These are phyloP conservation scores for Drosophila bipectinata DNA, from an alignment of 1,140 invertebrate genomes.

Conservation along the genomic window DNA sequence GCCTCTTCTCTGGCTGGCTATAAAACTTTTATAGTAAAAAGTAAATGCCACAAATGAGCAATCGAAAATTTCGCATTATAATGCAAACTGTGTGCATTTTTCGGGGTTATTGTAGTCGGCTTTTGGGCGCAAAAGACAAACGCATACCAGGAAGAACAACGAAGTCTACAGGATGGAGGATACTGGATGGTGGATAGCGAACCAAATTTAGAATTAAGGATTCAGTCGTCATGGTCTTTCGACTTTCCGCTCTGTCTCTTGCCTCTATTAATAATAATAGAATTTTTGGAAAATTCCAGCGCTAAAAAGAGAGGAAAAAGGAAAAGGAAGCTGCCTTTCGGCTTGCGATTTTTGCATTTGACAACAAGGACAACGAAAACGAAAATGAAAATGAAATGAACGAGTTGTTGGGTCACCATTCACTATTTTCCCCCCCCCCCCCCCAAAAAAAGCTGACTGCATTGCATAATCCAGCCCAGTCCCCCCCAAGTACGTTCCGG, in stretches of 20 bases:
- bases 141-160: constrained; percentile 51
- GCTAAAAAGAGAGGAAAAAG: constrained; percentile 55
- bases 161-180: background rate
- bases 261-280: constrained; percentile 80
- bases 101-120: constrained; percentile 76
- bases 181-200: background rate
- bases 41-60: constrained; percentile 82
- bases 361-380: constrained; percentile 49
- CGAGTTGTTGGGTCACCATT: constrained; percentile 44
- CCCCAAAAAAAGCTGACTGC: constrained; percentile 18
- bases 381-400: constrained; percentile 64
- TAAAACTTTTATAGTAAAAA: constrained; percentile 83
- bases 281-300: constrained; percentile 76
- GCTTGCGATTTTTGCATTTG: constrained; percentile 77
- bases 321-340: constrained; percentile 71
- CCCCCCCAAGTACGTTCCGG: background rate
- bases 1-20: constrained; percentile 44
- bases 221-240: constrained; percentile 70
- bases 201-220: background rate
- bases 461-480: constrained; percentile 53
- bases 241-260: constrained; percentile 6
- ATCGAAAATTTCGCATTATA: constrained; percentile 83
- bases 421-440: constrained; percentile 2
- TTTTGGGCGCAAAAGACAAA: constrained; percentile 67
- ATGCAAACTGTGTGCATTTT: constrained; percentile 82